Evolutionary conservation across 2,797 vertebrate species (phyloP).

Genomic region (Fundulus diaphanus): DNA sequence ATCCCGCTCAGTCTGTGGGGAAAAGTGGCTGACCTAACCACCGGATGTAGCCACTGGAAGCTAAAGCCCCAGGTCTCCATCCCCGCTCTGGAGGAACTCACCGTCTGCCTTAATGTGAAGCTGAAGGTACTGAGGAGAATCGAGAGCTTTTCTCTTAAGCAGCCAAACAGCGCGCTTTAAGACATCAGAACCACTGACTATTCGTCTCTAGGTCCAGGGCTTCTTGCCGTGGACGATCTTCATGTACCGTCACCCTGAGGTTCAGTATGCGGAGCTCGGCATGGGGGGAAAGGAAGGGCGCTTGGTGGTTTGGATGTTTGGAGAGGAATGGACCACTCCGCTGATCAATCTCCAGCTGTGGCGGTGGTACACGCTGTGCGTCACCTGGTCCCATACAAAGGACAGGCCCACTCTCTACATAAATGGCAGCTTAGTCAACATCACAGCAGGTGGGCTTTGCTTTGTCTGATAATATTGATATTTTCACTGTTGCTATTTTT

Average conservation of each 20-base stretch:
- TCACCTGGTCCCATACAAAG: conserved; percentile 70
- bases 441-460: conserved; percentile 21
- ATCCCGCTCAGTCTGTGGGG: conserved; percentile 73
- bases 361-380: conserved; percentile 77
- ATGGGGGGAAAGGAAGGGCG: conserved; percentile 34
- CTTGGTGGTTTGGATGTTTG: conserved; percentile 75
- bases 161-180: neutral
- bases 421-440: conserved; percentile 32
- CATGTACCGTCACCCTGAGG: conserved; percentile 69
- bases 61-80: conserved; percentile 57
- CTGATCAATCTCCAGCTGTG: neutral
- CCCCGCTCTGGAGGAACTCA: conserved; percentile 73
- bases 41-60: conserved; percentile 60
- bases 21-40: conserved; percentile 59
- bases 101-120: conserved; percentile 73
- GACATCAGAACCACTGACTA: neutral
- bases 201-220: conserved; percentile 11
- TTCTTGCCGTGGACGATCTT: conserved; percentile 70
- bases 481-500: neutral
- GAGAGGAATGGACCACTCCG: conserved; percentile 51
- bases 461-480: neutral
- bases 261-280: conserved; percentile 64
- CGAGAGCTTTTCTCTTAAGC: neutral
- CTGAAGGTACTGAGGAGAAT: conserved; percentile 39
- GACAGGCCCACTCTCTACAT: conserved; percentile 67